Percentiles rank a stretch among this genome's conserved stretches.
Evolutionary conservation across 53 echinoderm and acorn worm species (phyloP).

Genomic region (Antedon mediterranea): DNA sequence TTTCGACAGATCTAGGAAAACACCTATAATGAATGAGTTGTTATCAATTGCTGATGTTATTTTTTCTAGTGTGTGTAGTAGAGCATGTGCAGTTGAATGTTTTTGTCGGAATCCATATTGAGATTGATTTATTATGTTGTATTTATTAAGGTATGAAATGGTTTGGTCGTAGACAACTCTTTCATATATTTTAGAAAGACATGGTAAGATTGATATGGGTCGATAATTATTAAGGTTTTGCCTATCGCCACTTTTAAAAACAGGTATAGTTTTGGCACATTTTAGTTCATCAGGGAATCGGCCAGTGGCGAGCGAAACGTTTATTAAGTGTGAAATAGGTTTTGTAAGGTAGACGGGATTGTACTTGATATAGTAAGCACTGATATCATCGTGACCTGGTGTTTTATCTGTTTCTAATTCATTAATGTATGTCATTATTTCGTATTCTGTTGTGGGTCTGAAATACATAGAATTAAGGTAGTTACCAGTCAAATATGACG

Average conservation of each 20-base stretch:
- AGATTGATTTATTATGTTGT: neutral
- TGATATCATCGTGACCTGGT: too few species aligned
- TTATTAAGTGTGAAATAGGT: neutral
- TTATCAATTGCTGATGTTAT: neutral
- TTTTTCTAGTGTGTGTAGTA: neutral
- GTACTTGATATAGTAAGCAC: neutral
- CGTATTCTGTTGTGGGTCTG: too few species aligned
- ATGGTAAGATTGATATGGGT: conserved; percentile 1
- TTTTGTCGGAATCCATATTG: neutral
- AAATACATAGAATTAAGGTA: too few species aligned
- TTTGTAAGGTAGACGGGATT: neutral
- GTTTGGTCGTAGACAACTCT: neutral
- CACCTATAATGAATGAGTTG: neutral
- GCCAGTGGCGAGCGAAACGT: neutral
- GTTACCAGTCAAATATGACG: too few species aligned
- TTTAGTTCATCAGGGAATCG: neutral
- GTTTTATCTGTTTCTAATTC: too few species aligned
- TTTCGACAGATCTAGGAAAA: neutral
- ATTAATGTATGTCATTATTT: too few species aligned
- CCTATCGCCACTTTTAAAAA: neutral
- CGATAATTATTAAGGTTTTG: neutral
- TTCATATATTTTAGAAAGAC: neutral
- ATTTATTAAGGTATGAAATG: neutral
- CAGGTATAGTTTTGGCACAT: neutral
- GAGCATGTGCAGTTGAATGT: neutral